phyloP scores from a whole-genome alignment of 2,113 vertebrate genomes.

The Pterocles gutturalis region DNA sequence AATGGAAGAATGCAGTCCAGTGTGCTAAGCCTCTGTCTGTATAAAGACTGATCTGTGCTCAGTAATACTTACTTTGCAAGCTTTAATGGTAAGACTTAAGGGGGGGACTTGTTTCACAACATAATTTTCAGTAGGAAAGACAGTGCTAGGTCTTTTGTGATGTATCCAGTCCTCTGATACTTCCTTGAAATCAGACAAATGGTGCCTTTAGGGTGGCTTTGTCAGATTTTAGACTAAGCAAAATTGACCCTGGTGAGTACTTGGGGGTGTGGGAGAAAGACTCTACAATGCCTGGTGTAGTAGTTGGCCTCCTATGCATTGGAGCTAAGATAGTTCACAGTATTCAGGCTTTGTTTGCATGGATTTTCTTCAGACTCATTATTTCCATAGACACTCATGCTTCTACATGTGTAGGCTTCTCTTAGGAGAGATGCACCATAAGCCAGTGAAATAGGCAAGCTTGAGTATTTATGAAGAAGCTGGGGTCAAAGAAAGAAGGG shows the following conservation, averaged over 20 bases:
- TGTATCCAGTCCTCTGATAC: background rate
- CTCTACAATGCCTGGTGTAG: background rate
- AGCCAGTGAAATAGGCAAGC: background rate
- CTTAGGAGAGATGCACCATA: background rate
- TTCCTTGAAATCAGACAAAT: background rate
- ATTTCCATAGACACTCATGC: background rate
- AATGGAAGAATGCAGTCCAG: slow-evolving; percentile 15
- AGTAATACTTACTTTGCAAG: background rate
- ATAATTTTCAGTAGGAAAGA: background rate
- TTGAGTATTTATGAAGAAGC: background rate
- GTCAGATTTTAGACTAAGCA: background rate
- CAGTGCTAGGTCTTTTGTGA: background rate
- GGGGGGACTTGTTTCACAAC: background rate
- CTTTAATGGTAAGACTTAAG: background rate
- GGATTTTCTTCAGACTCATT: background rate
- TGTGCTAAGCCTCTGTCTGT: background rate
- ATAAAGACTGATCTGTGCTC: slow-evolving; percentile 22
- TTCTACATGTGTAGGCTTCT: background rate
- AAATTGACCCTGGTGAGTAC: background rate
- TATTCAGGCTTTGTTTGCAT: background rate
- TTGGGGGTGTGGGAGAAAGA: background rate
- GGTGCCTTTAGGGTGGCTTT: background rate
- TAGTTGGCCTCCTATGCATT: background rate
- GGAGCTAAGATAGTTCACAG: background rate
- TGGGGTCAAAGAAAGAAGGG: background rate